Conservation (phyloP, 2,797 vertebrate species). For the Eutrigla gurnardus region DNA sequence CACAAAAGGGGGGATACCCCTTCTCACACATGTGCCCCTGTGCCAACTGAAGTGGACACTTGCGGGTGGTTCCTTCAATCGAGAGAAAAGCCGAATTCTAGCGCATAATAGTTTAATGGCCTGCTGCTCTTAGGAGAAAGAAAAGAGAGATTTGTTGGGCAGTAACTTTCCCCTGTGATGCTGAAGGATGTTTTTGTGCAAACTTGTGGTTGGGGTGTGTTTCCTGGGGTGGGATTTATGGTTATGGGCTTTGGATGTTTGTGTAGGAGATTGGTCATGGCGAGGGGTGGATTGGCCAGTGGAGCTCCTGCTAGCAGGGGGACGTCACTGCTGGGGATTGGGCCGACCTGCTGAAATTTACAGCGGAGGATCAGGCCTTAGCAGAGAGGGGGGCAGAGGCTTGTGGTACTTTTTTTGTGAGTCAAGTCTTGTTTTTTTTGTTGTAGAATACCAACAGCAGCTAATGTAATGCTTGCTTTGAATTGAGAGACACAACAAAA, state of each 20-base stretch:
- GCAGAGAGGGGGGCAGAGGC: background rate
- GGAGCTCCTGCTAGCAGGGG: constrained; percentile 46
- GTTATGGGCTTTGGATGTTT: constrained; percentile 76
- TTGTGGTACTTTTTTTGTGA: constrained; percentile 7
- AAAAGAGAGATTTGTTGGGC: constrained; percentile 80
- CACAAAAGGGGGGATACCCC: constrained; percentile 19
- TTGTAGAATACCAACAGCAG: constrained; percentile 13
- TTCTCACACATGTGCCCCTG: constrained; percentile 43
- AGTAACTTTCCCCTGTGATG: constrained; percentile 79
- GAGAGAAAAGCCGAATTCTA: constrained; percentile 58
- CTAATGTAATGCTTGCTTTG: constrained; percentile 10
- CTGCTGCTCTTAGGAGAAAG: constrained; percentile 68
- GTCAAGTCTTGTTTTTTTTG: constrained; percentile 6
- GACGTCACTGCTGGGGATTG: constrained; percentile 33
- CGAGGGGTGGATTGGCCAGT: constrained; percentile 64
- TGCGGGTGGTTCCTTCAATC: constrained; percentile 71
- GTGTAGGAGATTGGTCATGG: constrained; percentile 79
- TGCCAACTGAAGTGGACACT: constrained; percentile 72
- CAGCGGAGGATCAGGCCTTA: constrained; percentile 25
- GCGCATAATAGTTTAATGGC: constrained; percentile 79
- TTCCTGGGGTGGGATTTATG: constrained; percentile 84
- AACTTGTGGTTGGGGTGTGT: constrained; percentile 74
- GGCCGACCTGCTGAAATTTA: constrained; percentile 58
- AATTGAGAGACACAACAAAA: constrained; percentile 22
- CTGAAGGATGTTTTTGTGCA: constrained; percentile 80